phyloP scores from a whole-genome alignment of 1,140 invertebrate species.

The Brevipalpus yothersi region DNA sequence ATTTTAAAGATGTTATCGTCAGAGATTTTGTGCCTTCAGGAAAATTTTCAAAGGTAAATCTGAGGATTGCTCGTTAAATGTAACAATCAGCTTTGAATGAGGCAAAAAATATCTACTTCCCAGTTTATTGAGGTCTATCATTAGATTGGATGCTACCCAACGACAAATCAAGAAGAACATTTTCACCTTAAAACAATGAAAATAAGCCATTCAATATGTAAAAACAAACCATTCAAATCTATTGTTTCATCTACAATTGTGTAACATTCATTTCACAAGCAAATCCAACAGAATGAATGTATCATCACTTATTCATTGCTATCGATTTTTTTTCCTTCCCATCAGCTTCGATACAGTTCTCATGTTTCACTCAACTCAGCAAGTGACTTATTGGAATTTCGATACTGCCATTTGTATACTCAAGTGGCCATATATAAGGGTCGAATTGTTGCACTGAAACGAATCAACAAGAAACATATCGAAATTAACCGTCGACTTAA shows the following conservation, averaged over 20 bases:
- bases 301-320: no score
- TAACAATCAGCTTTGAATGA: background rate
- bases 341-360: background rate
- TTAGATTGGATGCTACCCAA: no score
- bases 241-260: no score
- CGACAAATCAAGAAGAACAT: no score
- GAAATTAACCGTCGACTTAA: conserved; percentile 77
- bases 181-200: no score
- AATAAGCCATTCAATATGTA: no score
- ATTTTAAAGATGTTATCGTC: conserved; percentile 55
- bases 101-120: background rate
- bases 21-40: conserved; percentile 10
- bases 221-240: no score
- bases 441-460: conserved; percentile 58
- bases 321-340: background rate
- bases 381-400: conserved; percentile 45
- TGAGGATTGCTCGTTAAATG: background rate
- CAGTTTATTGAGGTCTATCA: no score
- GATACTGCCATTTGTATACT: conserved; percentile 61
- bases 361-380: conserved; percentile 64
- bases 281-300: no score
- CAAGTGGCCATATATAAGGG: conserved; percentile 69
- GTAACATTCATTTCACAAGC: no score
- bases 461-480: conserved; percentile 52
- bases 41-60: conserved; percentile 2